Percentiles rank a stretch among this genome's conserved stretches.
phyloP scores from a whole-genome alignment of 2,113 vertebrate genomes.

The Gambusia holbrooki region DNA sequence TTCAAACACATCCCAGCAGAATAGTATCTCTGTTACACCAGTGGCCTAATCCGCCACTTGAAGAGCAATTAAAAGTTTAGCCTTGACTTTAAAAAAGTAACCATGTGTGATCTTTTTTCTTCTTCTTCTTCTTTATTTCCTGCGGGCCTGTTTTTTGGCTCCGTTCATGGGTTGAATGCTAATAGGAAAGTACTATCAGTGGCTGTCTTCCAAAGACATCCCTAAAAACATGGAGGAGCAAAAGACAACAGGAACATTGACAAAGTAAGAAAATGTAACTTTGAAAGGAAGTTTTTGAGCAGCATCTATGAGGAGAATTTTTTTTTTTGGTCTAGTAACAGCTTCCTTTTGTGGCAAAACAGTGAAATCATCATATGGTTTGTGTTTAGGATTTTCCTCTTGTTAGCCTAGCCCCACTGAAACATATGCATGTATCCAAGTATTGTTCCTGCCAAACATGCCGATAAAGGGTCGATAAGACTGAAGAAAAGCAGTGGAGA shows the following conservation, averaged over 20 bases:
- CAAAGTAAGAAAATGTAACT: constrained; percentile 37
- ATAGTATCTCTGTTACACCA: constrained; percentile 76
- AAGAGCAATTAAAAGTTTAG: constrained; percentile 84
- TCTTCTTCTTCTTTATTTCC: constrained; percentile 20
- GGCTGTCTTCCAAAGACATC: constrained; percentile 64
- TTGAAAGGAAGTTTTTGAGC: constrained; percentile 21
- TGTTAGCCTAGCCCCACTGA: constrained; percentile 26
- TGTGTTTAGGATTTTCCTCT: constrained; percentile 34
- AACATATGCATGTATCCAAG: constrained; percentile 48
- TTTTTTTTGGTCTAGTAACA: constrained; percentile 45
- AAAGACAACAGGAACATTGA: constrained; percentile 28
- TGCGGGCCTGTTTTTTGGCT: constrained; percentile 52
- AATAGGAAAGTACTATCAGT: constrained; percentile 60
- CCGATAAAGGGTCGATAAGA: constrained; percentile 63
- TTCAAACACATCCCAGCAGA: constrained; percentile 69
- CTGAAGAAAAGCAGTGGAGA: constrained; percentile 48
- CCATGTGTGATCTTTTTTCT: constrained; percentile 68
- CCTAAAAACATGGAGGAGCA: constrained; percentile 42
- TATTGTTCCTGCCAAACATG: constrained; percentile 50
- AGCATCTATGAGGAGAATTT: constrained; percentile 27
- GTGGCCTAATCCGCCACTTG: constrained; percentile 79
- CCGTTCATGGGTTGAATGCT: constrained; percentile 62
- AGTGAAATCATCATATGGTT: constrained; percentile 35
- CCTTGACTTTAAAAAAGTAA: constrained; percentile 77
- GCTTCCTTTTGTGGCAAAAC: constrained; percentile 47